Percentiles rank a stretch among this genome's conserved stretches.
Conservation (phyloP, 2,113 vertebrate genomes). For the Mormyrus iriodes region DNA sequence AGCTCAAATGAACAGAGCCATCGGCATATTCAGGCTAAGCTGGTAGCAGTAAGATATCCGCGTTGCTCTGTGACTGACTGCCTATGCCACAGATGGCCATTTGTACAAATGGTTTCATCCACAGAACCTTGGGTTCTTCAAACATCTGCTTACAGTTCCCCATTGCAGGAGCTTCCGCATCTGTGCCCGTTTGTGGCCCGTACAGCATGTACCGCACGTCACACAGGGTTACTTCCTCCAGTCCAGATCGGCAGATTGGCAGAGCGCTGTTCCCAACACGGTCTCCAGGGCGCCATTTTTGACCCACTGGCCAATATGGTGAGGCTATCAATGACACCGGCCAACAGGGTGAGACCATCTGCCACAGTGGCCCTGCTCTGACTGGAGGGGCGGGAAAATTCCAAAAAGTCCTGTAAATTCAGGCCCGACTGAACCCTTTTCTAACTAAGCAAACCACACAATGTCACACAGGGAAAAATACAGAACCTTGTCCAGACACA, state of each 20-base stretch:
- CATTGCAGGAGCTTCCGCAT: not conserved
- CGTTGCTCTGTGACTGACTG: not conserved
- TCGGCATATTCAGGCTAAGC: not conserved
- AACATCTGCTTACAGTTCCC: constrained; percentile 14
- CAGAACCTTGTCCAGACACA: not conserved
- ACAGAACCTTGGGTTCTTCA: constrained; percentile 2
- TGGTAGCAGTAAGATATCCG: not conserved
- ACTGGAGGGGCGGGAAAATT: not conserved
- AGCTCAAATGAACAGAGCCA: not conserved
- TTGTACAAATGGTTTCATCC: constrained; percentile 10
- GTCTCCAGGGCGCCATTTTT: constrained; percentile 50
- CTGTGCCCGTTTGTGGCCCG: not conserved
- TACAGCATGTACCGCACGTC: not conserved
- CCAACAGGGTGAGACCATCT: not conserved
- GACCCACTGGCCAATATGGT: constrained; percentile 11
- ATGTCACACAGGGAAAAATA: not conserved
- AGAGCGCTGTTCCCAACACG: constrained; percentile 26
- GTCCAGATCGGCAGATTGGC: constrained; percentile 12
- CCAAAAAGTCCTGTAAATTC: constrained; percentile 1
- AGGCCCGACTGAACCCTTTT: not conserved
- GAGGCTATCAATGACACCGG: not conserved
- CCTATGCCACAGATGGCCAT: not conserved
- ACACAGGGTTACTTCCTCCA: constrained; percentile 2
- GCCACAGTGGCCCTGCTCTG: not conserved
- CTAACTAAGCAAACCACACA: not conserved